Percentiles rank a stretch among this genome's conserved stretches.
These are phyloP conservation scores for Ptyas mucosa DNA, from an alignment of 2,113 vertebrate species.

Conservation along the genomic window DNA sequence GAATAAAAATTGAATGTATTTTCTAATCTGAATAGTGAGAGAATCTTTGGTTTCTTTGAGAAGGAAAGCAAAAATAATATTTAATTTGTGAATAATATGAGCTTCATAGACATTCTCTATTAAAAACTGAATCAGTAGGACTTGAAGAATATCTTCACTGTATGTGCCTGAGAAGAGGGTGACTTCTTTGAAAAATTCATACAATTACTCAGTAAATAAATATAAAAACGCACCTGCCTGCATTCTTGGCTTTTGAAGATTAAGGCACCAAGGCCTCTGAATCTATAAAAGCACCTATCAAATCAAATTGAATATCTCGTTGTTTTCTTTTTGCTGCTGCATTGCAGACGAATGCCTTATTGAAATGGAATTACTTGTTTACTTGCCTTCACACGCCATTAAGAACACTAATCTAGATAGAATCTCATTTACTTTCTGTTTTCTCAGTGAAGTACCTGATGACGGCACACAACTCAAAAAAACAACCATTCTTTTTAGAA, in stretches of 20 bases:
- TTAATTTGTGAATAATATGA: background rate
- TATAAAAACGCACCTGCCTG: background rate
- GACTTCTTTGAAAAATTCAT: background rate
- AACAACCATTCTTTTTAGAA: background rate
- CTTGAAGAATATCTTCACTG: background rate
- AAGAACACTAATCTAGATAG: slow-evolving; percentile 1
- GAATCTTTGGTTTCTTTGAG: background rate
- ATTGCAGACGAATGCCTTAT: background rate
- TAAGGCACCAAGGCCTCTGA: background rate
- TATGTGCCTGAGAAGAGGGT: too few relatives aligned
- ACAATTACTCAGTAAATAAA: background rate
- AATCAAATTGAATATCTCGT: background rate
- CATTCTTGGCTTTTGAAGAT: background rate
- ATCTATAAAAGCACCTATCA: background rate
- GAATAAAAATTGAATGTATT: background rate
- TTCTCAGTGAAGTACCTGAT: background rate
- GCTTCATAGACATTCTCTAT: background rate
- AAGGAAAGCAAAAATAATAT: background rate
- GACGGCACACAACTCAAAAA: slow-evolving; percentile 8
- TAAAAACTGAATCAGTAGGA: background rate
- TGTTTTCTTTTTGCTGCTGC: background rate
- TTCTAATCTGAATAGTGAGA: background rate
- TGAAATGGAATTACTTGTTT: slow-evolving; percentile 15
- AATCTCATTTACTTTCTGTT: slow-evolving; percentile 4
- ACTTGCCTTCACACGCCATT: slow-evolving; percentile 3